These are phyloP conservation scores for Nyctalus aviator DNA, from an alignment of 2,797 vertebrate species.

Conservation along the genomic window DNA sequence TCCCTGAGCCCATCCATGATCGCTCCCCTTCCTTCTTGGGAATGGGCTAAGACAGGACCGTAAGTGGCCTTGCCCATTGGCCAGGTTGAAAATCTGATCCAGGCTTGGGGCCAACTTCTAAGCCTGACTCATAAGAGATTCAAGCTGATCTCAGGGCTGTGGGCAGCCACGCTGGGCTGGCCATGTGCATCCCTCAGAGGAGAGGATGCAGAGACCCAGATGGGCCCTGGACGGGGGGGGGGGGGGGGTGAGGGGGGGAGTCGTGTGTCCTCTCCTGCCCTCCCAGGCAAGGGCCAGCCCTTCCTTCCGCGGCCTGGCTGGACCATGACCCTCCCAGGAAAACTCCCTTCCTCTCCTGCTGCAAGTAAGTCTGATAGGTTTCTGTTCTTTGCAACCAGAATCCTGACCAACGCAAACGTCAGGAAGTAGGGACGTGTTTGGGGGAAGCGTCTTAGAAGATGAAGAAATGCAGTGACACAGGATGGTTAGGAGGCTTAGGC, in stretches of 20 bases:
- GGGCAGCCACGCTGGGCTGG: not conserved
- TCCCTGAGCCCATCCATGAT: accelerated
- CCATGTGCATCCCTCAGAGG: not conserved
- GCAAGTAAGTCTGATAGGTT: not conserved
- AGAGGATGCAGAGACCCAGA: not conserved
- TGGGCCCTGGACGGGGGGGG: too few relatives aligned
- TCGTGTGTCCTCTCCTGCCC: not conserved
- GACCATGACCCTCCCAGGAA: not conserved
- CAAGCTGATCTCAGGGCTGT: not conserved
- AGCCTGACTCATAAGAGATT: not conserved
- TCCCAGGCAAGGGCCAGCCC: not conserved
- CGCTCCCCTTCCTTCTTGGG: not conserved
- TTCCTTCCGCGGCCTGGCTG: not conserved
- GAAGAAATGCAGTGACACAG: not conserved
- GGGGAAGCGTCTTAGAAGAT: not conserved
- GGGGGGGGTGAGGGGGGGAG: too few relatives aligned
- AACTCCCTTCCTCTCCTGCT: constrained; percentile 17
- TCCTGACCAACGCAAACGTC: not conserved
- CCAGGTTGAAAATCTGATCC: not conserved
- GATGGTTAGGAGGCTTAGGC: not conserved
- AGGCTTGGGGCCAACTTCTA: not conserved
- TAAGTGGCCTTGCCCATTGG: not conserved
- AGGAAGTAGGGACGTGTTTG: not conserved
- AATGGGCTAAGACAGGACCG: not conserved
- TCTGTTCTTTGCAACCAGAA: not conserved